Percentiles rank a stretch among this genome's conserved stretches.
Conservation (phyloP, 37 sponge, comb jelly and placozoan species). For the Cladorhizidae sp. region DNA sequence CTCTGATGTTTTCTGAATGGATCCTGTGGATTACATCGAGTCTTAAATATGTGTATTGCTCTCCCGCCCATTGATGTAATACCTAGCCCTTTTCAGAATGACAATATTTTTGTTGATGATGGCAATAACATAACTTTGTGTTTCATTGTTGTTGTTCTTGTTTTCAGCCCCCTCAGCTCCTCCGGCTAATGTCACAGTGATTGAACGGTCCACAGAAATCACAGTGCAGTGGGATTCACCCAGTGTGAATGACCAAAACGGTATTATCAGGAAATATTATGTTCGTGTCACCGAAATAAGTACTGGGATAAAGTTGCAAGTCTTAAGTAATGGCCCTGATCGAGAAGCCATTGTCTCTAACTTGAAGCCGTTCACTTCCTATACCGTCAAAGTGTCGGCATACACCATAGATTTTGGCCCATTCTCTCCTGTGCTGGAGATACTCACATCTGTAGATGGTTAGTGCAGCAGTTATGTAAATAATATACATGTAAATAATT, state of each 20-base stretch:
- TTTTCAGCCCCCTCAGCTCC: conserved; percentile 25
- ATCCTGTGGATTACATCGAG: no score
- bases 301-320: background rate
- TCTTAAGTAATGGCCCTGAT: background rate
- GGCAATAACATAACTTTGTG: no score
- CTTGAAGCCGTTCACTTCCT: conserved; percentile 11
- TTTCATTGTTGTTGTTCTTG: background rate
- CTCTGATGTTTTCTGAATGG: no score
- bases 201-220: background rate
- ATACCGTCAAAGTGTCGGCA: conserved; percentile 17
- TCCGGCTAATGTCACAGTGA: background rate
- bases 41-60: no score
- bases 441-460: conserved; percentile 13
- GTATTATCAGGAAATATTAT: conserved; percentile 34
- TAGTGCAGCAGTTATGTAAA: background rate
- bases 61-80: no score
- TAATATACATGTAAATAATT: no score
- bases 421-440: background rate
- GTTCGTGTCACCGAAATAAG: conserved; percentile 44
- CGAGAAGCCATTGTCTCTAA: background rate
- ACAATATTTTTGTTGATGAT: no score
- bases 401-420: conserved; percentile 25
- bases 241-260: conserved; percentile 17
- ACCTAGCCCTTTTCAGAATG: no score
- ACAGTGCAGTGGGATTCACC: conserved; percentile 34